These are phyloP conservation scores for Caenorhabditis doughertyi DNA, from an alignment of 2,888 invertebrate genomes.

Conservation along the genomic window DNA sequence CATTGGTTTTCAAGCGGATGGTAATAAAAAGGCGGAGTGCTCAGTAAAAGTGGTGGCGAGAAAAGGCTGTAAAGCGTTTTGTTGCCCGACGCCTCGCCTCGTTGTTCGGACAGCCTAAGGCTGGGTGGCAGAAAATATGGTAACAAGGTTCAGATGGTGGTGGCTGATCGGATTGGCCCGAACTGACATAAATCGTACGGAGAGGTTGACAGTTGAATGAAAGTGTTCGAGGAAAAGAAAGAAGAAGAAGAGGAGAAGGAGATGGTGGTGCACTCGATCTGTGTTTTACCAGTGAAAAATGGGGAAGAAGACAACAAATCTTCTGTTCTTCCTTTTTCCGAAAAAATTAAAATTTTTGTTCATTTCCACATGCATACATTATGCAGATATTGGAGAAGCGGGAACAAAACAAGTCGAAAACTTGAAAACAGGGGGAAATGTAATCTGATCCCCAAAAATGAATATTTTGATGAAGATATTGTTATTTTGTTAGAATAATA, in stretches of 20 bases:
- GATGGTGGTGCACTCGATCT: conserved; percentile 39
- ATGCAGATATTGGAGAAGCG: background rate
- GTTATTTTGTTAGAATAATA: too few relatives aligned
- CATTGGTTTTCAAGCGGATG: conserved; percentile 15
- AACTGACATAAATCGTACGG: conserved; percentile 63
- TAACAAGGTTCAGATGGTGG: conserved; percentile 68
- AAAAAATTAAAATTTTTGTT: background rate
- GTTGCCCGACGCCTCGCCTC: conserved; percentile 26
- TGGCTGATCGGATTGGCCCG: conserved; percentile 57
- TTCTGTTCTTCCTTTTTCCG: conserved; percentile 21
- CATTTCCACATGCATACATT: conserved; percentile 12
- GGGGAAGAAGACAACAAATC: conserved; percentile 30
- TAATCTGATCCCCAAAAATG: background rate
- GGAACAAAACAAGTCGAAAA: conserved; percentile 7
- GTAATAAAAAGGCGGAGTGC: conserved; percentile 47
- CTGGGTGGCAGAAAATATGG: conserved; percentile 66
- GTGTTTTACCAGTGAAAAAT: conserved; percentile 55
- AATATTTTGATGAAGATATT: too few relatives aligned
- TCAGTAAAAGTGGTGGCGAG: conserved; percentile 36
- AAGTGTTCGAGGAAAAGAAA: conserved; percentile 48
- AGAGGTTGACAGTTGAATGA: conserved; percentile 66
- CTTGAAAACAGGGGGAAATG: background rate
- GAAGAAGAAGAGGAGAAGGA: conserved; percentile 15
- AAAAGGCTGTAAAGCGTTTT: conserved; percentile 56
- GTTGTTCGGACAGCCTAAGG: conserved; percentile 41